Conservation (phyloP, 1,140 invertebrate species). For the Leptoteleia sp. region DNA sequence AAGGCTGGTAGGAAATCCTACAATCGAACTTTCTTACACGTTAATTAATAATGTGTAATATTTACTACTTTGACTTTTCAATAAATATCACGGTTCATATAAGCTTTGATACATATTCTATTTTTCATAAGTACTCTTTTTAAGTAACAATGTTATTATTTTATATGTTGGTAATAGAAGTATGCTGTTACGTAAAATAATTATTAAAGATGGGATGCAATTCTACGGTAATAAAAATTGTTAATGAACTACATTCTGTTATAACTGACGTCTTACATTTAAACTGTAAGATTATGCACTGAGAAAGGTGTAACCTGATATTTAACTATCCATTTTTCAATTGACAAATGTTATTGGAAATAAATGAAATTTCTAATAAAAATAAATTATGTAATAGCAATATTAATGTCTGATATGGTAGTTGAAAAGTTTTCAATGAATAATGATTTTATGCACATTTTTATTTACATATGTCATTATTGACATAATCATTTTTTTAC, state of each 20-base stretch:
- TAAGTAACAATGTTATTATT: constrained; percentile 13
- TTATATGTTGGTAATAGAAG: no score
- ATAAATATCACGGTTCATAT: constrained; percentile 25
- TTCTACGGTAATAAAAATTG: constrained; percentile 15
- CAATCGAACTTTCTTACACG: no score
- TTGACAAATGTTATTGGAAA: constrained; percentile 31
- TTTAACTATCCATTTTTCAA: constrained; percentile 28
- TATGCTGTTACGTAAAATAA: no score
- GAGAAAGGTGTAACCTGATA: constrained; percentile 53
- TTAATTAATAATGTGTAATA: no score
- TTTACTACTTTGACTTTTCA: neutral
- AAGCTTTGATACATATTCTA: constrained; percentile 8
- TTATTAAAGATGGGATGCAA: neutral
- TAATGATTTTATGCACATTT: no score
- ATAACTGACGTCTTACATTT: constrained; percentile 42
- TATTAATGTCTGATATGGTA: no score
- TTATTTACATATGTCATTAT: no score
- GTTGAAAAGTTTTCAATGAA: no score
- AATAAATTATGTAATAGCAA: neutral
- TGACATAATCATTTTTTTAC: no score
- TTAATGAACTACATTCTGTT: constrained; percentile 39
- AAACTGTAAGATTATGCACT: constrained; percentile 34
- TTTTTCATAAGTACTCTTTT: neutral
- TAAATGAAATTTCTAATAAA: constrained; percentile 3
- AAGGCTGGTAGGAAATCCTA: no score